phyloP scores from a whole-genome alignment of 1,140 invertebrate genomes.

The Lepidurus packardi region DNA sequence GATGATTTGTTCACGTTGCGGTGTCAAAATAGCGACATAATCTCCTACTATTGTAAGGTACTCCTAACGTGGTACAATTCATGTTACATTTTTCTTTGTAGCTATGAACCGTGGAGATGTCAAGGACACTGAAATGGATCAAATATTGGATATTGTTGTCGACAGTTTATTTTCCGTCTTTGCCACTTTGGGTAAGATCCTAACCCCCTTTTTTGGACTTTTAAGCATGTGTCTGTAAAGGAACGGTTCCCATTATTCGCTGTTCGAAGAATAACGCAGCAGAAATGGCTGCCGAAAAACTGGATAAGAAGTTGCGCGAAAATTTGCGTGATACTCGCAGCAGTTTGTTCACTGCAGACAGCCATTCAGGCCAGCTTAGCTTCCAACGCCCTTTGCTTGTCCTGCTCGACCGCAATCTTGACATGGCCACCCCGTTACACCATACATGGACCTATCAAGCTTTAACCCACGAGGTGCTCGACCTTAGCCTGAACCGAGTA shows the following conservation, averaged over 20 bases:
- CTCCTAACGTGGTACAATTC: neutral
- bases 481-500: slow-evolving; percentile 81
- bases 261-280: slow-evolving; percentile 94
- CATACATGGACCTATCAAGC: slow-evolving; percentile 99
- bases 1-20: slow-evolving; percentile 94
- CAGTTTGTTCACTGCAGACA: slow-evolving; percentile 86
- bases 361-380: slow-evolving; percentile 62
- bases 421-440: slow-evolving; percentile 95
- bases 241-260: slow-evolving; percentile 90
- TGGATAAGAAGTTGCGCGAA: slow-evolving; percentile 94
- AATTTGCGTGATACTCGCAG: slow-evolving; percentile 95
- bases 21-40: slow-evolving; percentile 80
- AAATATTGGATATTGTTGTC: slow-evolving; percentile 88
- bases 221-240: slow-evolving; percentile 43
- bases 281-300: slow-evolving; percentile 93
- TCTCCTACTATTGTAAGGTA: slow-evolving; percentile 83
- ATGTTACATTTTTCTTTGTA: slow-evolving; percentile 45
- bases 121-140: slow-evolving; percentile 92
- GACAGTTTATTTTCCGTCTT: slow-evolving; percentile 96
- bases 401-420: slow-evolving; percentile 88
- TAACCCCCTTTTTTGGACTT: slow-evolving; percentile 23
- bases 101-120: slow-evolving; percentile 92
- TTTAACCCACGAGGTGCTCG: slow-evolving; percentile 87
- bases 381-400: slow-evolving; percentile 90
- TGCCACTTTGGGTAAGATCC: slow-evolving; percentile 71